Percentiles rank a stretch among this genome's conserved stretches.
Evolutionary conservation across 2,797 vertebrate species (phyloP).

Genomic region (Anguilla obscura): DNA sequence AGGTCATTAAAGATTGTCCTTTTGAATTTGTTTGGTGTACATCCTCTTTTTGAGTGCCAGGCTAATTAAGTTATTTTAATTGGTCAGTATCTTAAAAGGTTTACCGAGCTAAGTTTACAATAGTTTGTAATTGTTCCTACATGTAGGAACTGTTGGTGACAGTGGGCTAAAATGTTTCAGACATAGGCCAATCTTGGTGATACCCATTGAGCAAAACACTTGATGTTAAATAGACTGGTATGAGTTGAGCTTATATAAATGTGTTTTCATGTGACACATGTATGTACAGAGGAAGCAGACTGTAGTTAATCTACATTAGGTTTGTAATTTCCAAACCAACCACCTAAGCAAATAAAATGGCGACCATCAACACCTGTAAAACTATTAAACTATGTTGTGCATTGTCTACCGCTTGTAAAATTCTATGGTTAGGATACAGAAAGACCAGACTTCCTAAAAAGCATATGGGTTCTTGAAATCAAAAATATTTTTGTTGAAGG

Average conservation of each 20-base stretch:
- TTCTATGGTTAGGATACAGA: not conserved
- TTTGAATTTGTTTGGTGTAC: slow-evolving; percentile 27
- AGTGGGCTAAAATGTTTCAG: not conserved
- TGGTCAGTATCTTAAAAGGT: not conserved
- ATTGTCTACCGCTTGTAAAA: not conserved
- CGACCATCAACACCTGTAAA: not conserved
- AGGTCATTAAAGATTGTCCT: slow-evolving; percentile 29
- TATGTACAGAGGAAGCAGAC: not conserved
- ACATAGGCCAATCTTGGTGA: not conserved
- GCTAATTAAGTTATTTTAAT: not conserved
- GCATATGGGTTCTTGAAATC: not conserved
- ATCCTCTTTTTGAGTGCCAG: not conserved
- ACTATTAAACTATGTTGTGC: not conserved
- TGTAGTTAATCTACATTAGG: not conserved
- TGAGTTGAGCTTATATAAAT: not conserved
- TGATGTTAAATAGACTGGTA: not conserved
- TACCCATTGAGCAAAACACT: not conserved
- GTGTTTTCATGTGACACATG: not conserved
- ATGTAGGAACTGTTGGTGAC: not conserved
- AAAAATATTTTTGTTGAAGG: not conserved
- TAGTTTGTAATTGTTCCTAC: not conserved
- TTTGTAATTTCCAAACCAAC: not conserved
- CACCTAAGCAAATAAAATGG: not conserved
- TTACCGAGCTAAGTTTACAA: not conserved
- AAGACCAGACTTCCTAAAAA: not conserved